These are phyloP conservation scores for Abscondita cerata DNA, from an alignment of 2,888 invertebrate genomes.

Conservation along the genomic window DNA sequence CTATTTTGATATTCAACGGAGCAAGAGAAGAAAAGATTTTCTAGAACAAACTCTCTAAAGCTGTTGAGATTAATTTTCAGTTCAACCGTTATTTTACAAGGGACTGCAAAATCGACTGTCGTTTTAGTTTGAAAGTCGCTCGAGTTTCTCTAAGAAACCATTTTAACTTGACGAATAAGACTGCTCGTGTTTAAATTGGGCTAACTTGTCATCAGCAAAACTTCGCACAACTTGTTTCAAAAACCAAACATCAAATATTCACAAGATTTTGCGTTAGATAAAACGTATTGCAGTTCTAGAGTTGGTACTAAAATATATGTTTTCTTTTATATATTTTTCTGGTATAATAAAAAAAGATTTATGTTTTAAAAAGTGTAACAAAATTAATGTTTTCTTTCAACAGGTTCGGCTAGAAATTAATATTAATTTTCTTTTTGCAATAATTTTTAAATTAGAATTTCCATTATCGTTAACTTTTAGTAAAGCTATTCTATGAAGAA, in stretches of 20 bases:
- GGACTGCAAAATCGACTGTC: conserved; percentile 38
- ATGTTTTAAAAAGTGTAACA: too few species aligned
- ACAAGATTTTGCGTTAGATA: conserved; percentile 4
- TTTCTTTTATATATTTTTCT: too few species aligned
- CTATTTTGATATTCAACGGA: conserved; percentile 23
- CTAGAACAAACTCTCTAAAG: conserved; percentile 24
- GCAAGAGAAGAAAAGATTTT: conserved; percentile 21
- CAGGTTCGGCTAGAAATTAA: too few species aligned
- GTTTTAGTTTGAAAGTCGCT: conserved; percentile 38
- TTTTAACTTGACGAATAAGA: conserved; percentile 43
- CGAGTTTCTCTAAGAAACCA: conserved; percentile 29
- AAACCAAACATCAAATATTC: conserved; percentile 8
- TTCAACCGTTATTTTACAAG: conserved; percentile 34
- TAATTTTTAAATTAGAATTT: too few species aligned
- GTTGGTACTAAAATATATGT: too few species aligned
- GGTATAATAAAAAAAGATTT: too few species aligned
- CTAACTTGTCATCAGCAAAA: conserved; percentile 46
- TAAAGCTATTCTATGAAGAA: too few species aligned
- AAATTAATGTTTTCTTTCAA: too few species aligned
- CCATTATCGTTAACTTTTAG: too few species aligned
- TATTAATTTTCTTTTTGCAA: too few species aligned
- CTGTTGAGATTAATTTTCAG: conserved; percentile 36
- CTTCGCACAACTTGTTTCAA: conserved; percentile 12
- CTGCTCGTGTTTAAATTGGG: conserved; percentile 46
- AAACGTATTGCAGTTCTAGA: not conserved